Evolutionary conservation across 2,113 vertebrate genomes (phyloP), one percentile per base, ranked within the genome.

Genomic region (Polypterus bichir): DNA sequence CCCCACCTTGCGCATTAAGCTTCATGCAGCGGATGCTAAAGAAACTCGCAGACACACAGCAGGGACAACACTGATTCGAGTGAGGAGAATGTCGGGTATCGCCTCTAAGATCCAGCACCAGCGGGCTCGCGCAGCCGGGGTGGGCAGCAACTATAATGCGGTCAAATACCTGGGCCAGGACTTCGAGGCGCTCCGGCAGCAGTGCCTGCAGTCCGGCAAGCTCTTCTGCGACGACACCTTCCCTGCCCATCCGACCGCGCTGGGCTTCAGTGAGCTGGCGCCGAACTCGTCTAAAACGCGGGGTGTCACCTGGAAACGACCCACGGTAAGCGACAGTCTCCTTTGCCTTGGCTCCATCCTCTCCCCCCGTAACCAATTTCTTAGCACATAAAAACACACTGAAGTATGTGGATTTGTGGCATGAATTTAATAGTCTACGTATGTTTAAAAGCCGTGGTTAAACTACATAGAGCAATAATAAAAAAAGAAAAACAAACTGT

Each of bases 231-330:
- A 84, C 55, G 73, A 80, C 0, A 11, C 49, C 3, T 82, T 82
- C 59, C 72, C 76, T 7, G 72, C 81, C 0, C 48, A 3, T 7
- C 0, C 62, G 2, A 49, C 70, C 3, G 72, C 81, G 0, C 68
- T 84, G 47, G 82, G 81, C 7, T 79, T 72, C 68, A 80, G 77
- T 0, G 79, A 83, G 9, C 73, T 84, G 57, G 81, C 78, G 1
- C 74, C 76, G 0, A 4, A 11, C 7, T 83, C 81, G 3, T 62
- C 56, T 65, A 84, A 84, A 70, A 54, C 57, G 54, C 70, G 75
- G 0, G 76, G 79, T 4, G 67, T 76, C 3, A 60, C 65, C 59
- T 76, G 74, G 74, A 64, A 57, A 58, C 64, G 70, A 46, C 74
- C 76, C 3, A 73, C 61, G 47, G 74, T 78, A 51, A 60, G 63